Evolutionary conservation across 1,140 invertebrate species (phyloP).

Genomic region (Bacillus rossius): DNA sequence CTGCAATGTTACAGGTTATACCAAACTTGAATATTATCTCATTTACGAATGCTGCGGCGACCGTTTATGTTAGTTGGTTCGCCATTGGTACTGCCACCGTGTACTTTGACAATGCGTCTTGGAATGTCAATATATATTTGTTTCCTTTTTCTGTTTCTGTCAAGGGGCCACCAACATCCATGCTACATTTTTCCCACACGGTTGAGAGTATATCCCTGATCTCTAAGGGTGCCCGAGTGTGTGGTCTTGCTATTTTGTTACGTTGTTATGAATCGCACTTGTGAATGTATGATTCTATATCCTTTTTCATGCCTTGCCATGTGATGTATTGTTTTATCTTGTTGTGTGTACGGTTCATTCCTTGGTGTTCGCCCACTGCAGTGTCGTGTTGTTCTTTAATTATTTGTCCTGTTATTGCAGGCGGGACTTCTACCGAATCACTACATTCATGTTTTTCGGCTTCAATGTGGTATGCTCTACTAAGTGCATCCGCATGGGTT

Average conservation of each 20-base stretch:
- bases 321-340: slow-evolving; percentile 28
- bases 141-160: slow-evolving; percentile 26
- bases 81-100: slow-evolving; percentile 18
- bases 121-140: slow-evolving; percentile 31
- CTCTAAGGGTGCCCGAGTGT: slow-evolving; percentile 20
- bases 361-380: slow-evolving; percentile 30
- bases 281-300: slow-evolving; percentile 31
- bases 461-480: not conserved
- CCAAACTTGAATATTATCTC: slow-evolving; percentile 30
- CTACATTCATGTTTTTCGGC: not conserved
- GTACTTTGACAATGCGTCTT: slow-evolving; percentile 33
- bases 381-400: slow-evolving; percentile 27
- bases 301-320: slow-evolving; percentile 31
- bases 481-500: slow-evolving; percentile 36
- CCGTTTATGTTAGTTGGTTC: slow-evolving; percentile 24
- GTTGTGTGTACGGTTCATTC: slow-evolving; percentile 29
- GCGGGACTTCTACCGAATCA: no score
- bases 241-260: slow-evolving; percentile 26
- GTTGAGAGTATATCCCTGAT: slow-evolving; percentile 20
- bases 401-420: slow-evolving; percentile 20
- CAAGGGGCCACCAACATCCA: no score
- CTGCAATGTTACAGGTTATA: slow-evolving; percentile 27
- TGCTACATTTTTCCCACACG: slow-evolving; percentile 14
- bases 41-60: slow-evolving; percentile 25
- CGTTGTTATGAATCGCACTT: slow-evolving; percentile 31